These are phyloP conservation scores for Exocentrus adspersus DNA, from an alignment of 2,888 invertebrate species.

Conservation along the genomic window DNA sequence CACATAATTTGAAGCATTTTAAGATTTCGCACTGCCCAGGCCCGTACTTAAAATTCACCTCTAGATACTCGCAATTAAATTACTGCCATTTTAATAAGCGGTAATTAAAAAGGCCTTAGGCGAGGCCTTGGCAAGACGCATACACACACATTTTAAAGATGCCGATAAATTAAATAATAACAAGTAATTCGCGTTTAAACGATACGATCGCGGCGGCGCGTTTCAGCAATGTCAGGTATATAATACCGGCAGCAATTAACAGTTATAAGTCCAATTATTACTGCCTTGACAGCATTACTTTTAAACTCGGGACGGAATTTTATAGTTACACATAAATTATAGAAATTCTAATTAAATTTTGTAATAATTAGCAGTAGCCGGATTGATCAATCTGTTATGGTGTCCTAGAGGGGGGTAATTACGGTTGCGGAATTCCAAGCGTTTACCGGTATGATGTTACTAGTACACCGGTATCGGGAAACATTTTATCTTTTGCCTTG, in stretches of 20 bases:
- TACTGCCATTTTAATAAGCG: constrained; percentile 8
- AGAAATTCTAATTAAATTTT: constrained; percentile 34
- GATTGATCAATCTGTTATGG: constrained; percentile 4
- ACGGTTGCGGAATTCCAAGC: neutral
- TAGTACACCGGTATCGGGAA: too few species aligned
- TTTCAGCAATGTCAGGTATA: constrained; percentile 18
- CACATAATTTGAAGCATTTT: too few species aligned
- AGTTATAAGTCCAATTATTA: constrained; percentile 37
- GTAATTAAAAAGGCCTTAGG: constrained; percentile 16
- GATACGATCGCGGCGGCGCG: constrained; percentile 31
- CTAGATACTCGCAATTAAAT: too few species aligned
- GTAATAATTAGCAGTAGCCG: constrained; percentile 4
- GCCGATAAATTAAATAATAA: constrained; percentile 41
- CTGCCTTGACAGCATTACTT: constrained; percentile 27
- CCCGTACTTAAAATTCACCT: too few species aligned
- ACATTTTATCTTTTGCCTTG: too few species aligned
- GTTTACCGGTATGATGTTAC: neutral
- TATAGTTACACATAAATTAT: constrained; percentile 31
- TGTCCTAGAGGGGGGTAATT: neutral
- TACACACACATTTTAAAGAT: constrained; percentile 32
- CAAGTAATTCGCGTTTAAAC: constrained; percentile 37
- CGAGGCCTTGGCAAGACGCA: constrained; percentile 33
- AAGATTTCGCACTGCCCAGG: too few species aligned
- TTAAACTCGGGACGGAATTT: constrained; percentile 27
- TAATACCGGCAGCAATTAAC: constrained; percentile 22